A percentile compares a stretch with the other conserved stretches of the same genome.
Conservation (phyloP, 1,140 invertebrate genomes). For the Adelges cooleyi region DNA sequence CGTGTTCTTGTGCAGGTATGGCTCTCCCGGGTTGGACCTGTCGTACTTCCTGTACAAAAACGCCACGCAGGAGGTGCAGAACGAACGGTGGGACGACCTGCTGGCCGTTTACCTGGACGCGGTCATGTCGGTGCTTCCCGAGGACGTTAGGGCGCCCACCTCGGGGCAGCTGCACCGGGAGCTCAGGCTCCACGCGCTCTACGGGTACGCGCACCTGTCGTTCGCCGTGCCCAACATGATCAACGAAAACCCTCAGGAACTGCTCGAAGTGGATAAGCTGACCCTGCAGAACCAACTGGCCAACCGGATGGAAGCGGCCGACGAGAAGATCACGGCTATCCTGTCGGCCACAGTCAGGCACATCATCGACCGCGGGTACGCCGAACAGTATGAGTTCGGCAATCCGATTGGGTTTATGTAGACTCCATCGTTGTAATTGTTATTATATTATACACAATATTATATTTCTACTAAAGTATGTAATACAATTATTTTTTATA, state of each 20-base stretch:
- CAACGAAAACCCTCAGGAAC: not conserved
- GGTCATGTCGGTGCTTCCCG: constrained; percentile 21
- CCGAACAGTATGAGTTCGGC: not conserved
- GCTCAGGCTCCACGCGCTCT: constrained; percentile 34
- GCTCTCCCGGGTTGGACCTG: constrained; percentile 38
- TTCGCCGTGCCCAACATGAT: constrained; percentile 35
- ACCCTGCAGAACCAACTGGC: not conserved
- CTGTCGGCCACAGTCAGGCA: not conserved
- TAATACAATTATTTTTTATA: no score
- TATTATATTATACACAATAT: no score
- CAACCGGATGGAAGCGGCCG: not conserved
- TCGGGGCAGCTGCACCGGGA: constrained; percentile 35
- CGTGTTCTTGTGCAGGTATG: constrained; percentile 36
- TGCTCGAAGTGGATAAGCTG: not conserved
- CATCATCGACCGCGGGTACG: constrained; percentile 17
- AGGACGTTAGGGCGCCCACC: constrained; percentile 31
- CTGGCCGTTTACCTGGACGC: constrained; percentile 37
- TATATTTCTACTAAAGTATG: no score
- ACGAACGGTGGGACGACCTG: constrained; percentile 34
- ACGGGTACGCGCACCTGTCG: constrained; percentile 35
- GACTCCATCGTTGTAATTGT: no score
- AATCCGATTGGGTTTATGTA: no score
- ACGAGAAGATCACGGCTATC: not conserved
- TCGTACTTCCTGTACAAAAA: constrained; percentile 39
- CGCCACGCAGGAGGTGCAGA: constrained; percentile 32